phyloP scores from a whole-genome alignment of 2,113 vertebrate genomes.

The Chelonoidis abingdonii region DNA sequence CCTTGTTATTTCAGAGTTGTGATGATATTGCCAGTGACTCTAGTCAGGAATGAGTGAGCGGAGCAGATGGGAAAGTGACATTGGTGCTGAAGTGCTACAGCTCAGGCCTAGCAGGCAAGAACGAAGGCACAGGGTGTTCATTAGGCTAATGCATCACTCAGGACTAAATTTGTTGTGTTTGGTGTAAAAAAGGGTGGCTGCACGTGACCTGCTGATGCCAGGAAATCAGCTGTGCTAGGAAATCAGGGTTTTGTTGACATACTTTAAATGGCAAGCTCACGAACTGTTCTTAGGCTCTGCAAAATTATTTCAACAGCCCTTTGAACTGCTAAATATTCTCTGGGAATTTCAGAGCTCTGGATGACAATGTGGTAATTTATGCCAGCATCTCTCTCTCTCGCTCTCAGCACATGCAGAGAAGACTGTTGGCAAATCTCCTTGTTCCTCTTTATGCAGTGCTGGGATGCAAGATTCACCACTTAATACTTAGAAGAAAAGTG shows the following conservation, averaged over 20 bases:
- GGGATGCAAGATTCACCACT: not conserved
- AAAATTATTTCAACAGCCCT: constrained; percentile 30
- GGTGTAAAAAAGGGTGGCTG: not conserved
- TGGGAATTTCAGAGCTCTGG: not conserved
- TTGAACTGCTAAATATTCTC: not conserved
- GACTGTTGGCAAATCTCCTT: not conserved
- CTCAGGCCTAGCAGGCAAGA: not conserved
- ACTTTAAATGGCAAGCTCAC: not conserved
- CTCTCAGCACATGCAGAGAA: not conserved
- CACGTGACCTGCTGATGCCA: not conserved
- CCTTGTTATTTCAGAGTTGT: too few species aligned
- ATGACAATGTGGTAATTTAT: constrained; percentile 30
- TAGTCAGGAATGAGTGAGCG: accelerated
- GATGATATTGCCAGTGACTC: too few species aligned
- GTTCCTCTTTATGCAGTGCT: accelerated
- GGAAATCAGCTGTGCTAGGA: accelerated
- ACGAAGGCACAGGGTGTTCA: accelerated
- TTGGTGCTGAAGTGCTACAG: accelerated
- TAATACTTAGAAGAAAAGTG: accelerated
- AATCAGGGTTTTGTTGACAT: not conserved
- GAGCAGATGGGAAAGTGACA: not conserved
- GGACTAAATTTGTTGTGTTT: accelerated
- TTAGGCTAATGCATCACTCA: not conserved
- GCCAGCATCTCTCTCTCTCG: not conserved
- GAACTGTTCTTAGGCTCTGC: not conserved